Evolutionary conservation across 2,113 vertebrate genomes (phyloP).

Genomic region (Seriola rivoliana): DNA sequence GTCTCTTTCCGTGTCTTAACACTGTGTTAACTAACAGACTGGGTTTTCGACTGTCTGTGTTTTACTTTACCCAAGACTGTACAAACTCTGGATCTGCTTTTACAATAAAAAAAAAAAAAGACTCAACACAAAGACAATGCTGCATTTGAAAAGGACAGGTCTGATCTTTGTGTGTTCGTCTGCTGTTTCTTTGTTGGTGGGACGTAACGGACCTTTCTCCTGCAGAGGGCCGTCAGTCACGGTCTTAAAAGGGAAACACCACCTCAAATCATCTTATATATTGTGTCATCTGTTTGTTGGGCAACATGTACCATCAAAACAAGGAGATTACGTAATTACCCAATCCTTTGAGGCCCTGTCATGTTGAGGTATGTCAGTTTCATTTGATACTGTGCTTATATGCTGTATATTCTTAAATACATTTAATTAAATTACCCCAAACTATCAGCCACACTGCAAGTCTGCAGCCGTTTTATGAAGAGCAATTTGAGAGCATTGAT

Average conservation of each 20-base stretch:
- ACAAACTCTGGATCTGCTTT: slow-evolving; percentile 31
- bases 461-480: no score
- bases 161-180: background rate
- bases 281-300: no score
- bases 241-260: background rate
- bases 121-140: slow-evolving; percentile 5
- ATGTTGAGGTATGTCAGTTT: no score
- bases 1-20: slow-evolving; percentile 16
- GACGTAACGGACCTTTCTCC: background rate
- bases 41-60: background rate
- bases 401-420: background rate
- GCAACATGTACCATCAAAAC: no score
- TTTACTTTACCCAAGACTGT: slow-evolving; percentile 21
- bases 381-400: background rate
- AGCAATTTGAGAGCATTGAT: no score
- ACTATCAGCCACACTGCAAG: background rate
- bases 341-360: no score
- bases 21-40: slow-evolving; percentile 12
- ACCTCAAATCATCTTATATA: no score
- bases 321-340: no score
- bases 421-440: background rate
- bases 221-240: background rate
- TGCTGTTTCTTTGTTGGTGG: background rate
- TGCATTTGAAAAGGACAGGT: background rate
- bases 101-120: slow-evolving; percentile 56